These are phyloP conservation scores for Harpegnathos saltator DNA, from an alignment of 1,140 invertebrate species.

Conservation along the genomic window DNA sequence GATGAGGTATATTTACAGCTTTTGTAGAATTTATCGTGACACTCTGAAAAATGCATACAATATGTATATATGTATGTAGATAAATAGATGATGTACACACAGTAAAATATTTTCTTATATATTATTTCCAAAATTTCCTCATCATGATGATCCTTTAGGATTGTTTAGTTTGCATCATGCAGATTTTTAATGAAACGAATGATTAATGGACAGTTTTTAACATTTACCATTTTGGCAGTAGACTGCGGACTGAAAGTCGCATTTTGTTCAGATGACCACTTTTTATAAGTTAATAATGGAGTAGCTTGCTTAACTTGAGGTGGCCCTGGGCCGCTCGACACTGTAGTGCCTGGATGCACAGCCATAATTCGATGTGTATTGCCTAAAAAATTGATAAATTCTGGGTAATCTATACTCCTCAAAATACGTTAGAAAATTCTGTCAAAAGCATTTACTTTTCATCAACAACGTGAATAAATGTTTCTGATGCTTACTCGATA, in stretches of 20 bases:
- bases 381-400: conserved; percentile 53
- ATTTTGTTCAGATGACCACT: conserved; percentile 67
- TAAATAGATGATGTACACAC: not conserved
- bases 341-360: conserved; percentile 64
- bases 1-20: conserved; percentile 75
- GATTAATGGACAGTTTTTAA: not conserved
- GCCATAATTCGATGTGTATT: conserved; percentile 65
- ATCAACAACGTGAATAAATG: not conserved
- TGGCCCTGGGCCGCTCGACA: conserved; percentile 79
- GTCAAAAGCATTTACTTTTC: not conserved
- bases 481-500: conserved; percentile 60
- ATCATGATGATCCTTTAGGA: not conserved
- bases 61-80: no score
- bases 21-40: conserved; percentile 75
- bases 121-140: not conserved
- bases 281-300: conserved; percentile 73
- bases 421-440: conserved; percentile 1
- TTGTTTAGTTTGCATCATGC: not conserved
- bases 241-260: conserved; percentile 76
- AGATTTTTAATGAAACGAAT: conserved; percentile 9
- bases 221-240: conserved; percentile 77
- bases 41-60: conserved; percentile 69
- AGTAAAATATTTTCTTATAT: conserved; percentile 19
- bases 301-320: conserved; percentile 63
- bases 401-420: conserved; percentile 10